Base-by-base conservation (phyloP, 2,797 vertebrate genomes). In the Rousettus madagascariensis region DNA sequence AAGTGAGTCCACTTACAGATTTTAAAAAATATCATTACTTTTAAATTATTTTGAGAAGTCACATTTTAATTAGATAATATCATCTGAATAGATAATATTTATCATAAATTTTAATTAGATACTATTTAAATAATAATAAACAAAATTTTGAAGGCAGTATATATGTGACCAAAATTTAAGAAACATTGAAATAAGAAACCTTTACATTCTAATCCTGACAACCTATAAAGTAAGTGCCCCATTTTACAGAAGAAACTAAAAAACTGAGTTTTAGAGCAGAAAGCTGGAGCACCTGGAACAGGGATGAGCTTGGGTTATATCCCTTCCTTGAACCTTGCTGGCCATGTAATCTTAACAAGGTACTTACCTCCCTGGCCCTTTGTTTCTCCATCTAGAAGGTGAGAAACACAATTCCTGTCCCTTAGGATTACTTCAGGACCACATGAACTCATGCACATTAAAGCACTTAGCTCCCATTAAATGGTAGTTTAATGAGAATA, bases 41-140 rank as follows among this genome's bases (percentile, higher is more conserved):
- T 63, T 61, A n/a, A 84, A 79, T 46, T 65, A 78, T 46, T 88
- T 82, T 72, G 49, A 77, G 55, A 94, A 86, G 33, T 61, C 72
- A 41, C 30, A 82, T 78, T 78, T 94, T 82, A 83, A 68, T 66
- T 78, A 61, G 68, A 55, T 77, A 82, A 46, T 30, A 61, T 2
- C 30, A 8, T 68, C 38, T 61, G 71, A 77, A 83, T 91, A 88
- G 68, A 86, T 82, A 72, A 80, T 61, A 74, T 61, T 71, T 86
- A 80, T 43, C 10, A 30, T 46, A 59, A 6, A 61, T 74, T 53
- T 85, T 72, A 72, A 96, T 66, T 55, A 24, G 9, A 16, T 43
- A 69, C 43, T 43, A 59, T 72, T 46, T 77, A 82, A 71, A 69
- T 28, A 84, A 87, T 68, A 12, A 66, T 59, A 41, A 12, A 66